Percentiles rank a stretch among this genome's conserved stretches.
Evolutionary conservation across 2,797 vertebrate species (phyloP).

Genomic region (Moxostoma hubbsi): DNA sequence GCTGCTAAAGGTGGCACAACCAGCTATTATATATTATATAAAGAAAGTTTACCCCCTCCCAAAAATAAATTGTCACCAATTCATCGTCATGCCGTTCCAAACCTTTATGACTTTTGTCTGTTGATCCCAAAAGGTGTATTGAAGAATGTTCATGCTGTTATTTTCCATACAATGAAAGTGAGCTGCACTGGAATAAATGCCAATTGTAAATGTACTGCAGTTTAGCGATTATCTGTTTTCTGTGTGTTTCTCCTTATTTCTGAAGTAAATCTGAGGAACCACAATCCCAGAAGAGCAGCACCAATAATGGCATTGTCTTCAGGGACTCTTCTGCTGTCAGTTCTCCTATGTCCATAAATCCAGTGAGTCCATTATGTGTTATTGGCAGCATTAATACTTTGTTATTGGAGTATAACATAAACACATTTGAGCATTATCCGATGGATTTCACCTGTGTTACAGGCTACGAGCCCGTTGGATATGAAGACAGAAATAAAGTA

Average conservation of each 20-base stretch:
- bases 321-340: constrained; percentile 5
- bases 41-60: no score
- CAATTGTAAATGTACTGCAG: no score
- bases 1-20: no score
- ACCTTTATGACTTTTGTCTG: no score
- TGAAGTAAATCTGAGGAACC: constrained; percentile 50
- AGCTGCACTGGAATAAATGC: not conserved
- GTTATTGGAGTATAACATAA: not conserved
- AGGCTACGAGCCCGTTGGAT: constrained; percentile 47
- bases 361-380: constrained; percentile 28
- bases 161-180: no score
- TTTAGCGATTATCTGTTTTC: constrained; percentile 1
- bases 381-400: no score
- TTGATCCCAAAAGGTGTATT: no score
- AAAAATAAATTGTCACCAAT: no score
- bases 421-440: not conserved
- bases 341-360: constrained; percentile 6
- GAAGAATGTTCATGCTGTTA: no score
- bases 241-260: not conserved
- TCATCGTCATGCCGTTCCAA: no score
- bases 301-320: constrained; percentile 50
- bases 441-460: not conserved
- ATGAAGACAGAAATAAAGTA: constrained; percentile 72
- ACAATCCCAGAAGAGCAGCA: not conserved
- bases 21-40: no score